Evolutionary conservation across 2,797 vertebrate genomes (phyloP).

Genomic region (Uromys caudimaculatus): DNA sequence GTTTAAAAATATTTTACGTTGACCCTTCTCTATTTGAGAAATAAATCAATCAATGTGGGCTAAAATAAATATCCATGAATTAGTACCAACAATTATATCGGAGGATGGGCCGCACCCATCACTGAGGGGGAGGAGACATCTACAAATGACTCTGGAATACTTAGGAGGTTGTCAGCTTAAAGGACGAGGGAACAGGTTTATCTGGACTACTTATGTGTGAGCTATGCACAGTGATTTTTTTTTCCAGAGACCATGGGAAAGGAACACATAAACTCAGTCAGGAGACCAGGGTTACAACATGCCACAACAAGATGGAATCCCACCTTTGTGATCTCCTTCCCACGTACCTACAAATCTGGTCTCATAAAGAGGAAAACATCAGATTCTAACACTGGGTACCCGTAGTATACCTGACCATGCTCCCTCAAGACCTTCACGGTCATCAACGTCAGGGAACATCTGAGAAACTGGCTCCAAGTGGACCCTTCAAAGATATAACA

Average conservation of each 20-base stretch:
- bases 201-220: background rate
- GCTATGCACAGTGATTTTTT: background rate
- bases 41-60: background rate
- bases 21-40: background rate
- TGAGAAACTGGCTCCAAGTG: background rate
- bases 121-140: background rate
- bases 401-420: background rate
- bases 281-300: background rate
- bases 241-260: background rate
- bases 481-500: background rate
- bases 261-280: background rate
- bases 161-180: background rate
- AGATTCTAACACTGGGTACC: background rate
- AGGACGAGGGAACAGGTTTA: background rate
- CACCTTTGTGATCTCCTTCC: background rate
- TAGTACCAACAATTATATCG: background rate
- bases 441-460: background rate
- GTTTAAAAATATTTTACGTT: background rate
- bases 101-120: background rate
- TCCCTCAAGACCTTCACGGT: background rate
- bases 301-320: background rate
- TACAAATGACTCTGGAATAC: background rate
- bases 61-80: background rate
- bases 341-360: background rate
- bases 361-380: background rate